A percentile compares a stretch with the other conserved stretches of the same genome.
Conservation (phyloP, 2,797 vertebrate species). For the Octomys mimax region DNA sequence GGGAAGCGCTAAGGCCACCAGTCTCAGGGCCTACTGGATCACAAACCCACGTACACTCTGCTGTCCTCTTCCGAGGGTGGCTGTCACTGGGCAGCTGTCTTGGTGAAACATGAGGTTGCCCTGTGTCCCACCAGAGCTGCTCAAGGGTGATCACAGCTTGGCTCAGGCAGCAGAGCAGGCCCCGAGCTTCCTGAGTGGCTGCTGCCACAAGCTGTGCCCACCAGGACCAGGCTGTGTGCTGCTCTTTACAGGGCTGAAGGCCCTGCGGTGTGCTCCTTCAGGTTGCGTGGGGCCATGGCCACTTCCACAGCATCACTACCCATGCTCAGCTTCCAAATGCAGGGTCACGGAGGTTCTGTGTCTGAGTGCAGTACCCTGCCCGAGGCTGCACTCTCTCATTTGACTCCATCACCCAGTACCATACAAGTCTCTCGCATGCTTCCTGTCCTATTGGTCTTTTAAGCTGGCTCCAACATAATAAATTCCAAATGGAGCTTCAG, state of each 20-base stretch:
- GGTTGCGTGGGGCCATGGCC: neutral
- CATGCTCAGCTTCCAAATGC: fast-evolving
- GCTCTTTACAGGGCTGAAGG: neutral
- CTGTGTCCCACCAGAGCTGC: neutral
- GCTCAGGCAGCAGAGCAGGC: too few relatives aligned
- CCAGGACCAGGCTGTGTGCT: neutral
- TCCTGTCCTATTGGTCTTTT: neutral
- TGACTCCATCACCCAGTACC: fast-evolving
- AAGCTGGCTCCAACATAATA: neutral
- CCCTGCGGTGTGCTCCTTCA: too few relatives aligned
- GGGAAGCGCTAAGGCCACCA: neutral
- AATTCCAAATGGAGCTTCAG: neutral
- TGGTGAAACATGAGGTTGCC: neutral
- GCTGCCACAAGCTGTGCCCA: neutral
- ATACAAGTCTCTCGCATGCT: too few relatives aligned
- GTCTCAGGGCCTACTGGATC: fast-evolving
- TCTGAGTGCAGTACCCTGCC: fast-evolving
- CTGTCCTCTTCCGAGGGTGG: fast-evolving
- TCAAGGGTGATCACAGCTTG: fast-evolving
- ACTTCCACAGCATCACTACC: neutral
- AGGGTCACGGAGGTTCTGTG: too few relatives aligned
- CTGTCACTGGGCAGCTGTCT: fast-evolving
- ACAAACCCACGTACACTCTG: neutral
- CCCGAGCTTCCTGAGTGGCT: too few relatives aligned
- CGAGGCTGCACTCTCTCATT: neutral